phyloP scores from a whole-genome alignment of 2,113 vertebrate species.

The Ochotona princeps region DNA sequence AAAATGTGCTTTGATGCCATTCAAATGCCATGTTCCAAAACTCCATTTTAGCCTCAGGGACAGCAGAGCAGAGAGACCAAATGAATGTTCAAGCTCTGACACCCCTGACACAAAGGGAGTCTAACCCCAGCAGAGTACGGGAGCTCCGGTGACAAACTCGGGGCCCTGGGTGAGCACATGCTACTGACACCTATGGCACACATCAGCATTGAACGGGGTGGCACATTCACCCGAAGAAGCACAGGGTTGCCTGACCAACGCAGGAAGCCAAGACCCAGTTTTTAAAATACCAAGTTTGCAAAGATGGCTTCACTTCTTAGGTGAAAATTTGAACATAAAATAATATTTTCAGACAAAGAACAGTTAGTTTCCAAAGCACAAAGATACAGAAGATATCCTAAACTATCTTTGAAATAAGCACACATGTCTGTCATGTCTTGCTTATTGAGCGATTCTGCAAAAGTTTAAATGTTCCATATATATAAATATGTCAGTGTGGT shows the following conservation, averaged over 20 bases:
- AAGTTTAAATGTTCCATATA: slow-evolving; percentile 20
- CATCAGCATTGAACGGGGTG: not conserved
- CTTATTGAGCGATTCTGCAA: slow-evolving; percentile 13
- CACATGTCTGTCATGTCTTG: not conserved
- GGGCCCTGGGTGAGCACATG: not conserved
- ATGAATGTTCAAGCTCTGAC: slow-evolving; percentile 9
- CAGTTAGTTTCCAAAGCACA: slow-evolving; percentile 19
- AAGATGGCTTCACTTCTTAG: slow-evolving; percentile 6
- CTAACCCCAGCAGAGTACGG: not conserved
- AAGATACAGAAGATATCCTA: not conserved
- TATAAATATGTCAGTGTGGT: not conserved
- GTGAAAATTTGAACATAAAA: slow-evolving; percentile 20
- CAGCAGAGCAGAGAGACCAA: not conserved
- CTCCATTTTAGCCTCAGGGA: not conserved
- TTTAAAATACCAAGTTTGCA: not conserved
- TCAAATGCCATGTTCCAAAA: slow-evolving; percentile 37
- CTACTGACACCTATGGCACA: not conserved
- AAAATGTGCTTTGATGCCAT: not conserved
- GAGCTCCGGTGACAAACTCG: not conserved
- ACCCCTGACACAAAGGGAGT: not conserved
- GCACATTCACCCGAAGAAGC: not conserved
- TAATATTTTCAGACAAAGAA: slow-evolving; percentile 45
- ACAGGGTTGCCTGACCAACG: not conserved
- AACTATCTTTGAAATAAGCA: slow-evolving; percentile 6
- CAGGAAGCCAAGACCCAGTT: slow-evolving; percentile 8